Percentiles rank a stretch among this genome's conserved stretches.
These are phyloP conservation scores for Omphaloscelis lunosa DNA, from an alignment of 2,888 invertebrate genomes.

Conservation along the genomic window DNA sequence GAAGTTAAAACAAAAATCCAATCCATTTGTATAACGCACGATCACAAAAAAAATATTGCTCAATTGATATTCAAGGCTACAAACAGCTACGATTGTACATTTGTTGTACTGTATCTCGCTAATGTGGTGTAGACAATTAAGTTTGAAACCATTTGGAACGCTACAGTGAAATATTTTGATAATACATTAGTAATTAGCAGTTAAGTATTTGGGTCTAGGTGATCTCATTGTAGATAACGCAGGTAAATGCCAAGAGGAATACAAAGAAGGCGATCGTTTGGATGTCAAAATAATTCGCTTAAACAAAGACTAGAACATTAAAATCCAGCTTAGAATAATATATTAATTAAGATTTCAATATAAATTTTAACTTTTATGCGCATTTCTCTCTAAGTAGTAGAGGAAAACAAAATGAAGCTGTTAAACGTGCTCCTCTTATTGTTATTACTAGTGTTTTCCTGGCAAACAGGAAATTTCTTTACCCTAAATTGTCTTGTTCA, in stretches of 20 bases:
- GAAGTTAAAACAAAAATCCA: constrained; percentile 62
- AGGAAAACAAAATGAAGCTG: constrained; percentile 39
- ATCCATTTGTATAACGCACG: constrained; percentile 62
- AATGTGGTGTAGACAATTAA: constrained; percentile 65
- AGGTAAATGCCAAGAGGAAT: constrained; percentile 42
- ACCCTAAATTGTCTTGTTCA: constrained; percentile 14
- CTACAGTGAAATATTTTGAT: constrained; percentile 61
- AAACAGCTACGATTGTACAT: constrained; percentile 63
- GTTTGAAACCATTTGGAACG: constrained; percentile 62
- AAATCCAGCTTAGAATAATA: constrained; percentile 5
- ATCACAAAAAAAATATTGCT: constrained; percentile 70
- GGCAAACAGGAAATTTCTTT: constrained; percentile 18
- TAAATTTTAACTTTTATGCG: constrained; percentile 27
- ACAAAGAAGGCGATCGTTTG: constrained; percentile 35
- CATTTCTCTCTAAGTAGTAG: constrained; percentile 19
- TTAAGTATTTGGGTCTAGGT: constrained; percentile 68
- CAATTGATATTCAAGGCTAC: constrained; percentile 79
- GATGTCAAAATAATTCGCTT: constrained; percentile 25
- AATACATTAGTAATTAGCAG: constrained; percentile 62
- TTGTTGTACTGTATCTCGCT: constrained; percentile 64
- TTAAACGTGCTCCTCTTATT: constrained; percentile 33
- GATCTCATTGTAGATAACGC: constrained; percentile 54
- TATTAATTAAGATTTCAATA: constrained; percentile 12
- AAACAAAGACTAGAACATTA: constrained; percentile 12
- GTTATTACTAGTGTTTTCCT: constrained; percentile 41